phyloP scores from a whole-genome alignment of 2,888 invertebrate species.

The Dasysyrphus albostriatus region DNA sequence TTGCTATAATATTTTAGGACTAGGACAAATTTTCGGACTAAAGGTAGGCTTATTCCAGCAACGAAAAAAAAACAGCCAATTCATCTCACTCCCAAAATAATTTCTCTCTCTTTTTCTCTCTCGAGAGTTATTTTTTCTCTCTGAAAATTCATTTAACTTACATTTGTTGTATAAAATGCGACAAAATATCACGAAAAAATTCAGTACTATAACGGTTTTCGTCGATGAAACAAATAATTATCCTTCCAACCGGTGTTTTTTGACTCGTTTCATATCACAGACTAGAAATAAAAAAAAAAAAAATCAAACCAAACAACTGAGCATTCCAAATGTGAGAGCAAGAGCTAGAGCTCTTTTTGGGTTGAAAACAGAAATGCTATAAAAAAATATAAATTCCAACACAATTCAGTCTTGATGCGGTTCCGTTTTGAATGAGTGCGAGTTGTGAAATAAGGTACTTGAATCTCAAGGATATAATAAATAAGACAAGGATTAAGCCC shows the following conservation, averaged over 20 bases:
- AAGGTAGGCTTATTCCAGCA: slow-evolving; percentile 45
- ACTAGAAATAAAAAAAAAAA: background rate
- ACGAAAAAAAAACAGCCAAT: background rate
- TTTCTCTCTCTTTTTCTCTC: background rate
- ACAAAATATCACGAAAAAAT: slow-evolving; percentile 72
- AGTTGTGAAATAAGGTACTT: slow-evolving; percentile 2
- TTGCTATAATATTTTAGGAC: slow-evolving; percentile 54
- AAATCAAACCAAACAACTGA: background rate
- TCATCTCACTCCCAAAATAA: background rate
- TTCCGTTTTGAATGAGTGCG: slow-evolving; percentile 14
- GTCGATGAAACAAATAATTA: slow-evolving; percentile 68
- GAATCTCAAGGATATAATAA: background rate
- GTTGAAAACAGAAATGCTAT: slow-evolving; percentile 6
- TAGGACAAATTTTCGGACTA: slow-evolving; percentile 73
- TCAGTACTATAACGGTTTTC: slow-evolving; percentile 74
- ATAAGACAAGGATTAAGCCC: slow-evolving; percentile 7
- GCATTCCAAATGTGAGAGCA: background rate
- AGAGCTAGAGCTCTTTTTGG: background rate
- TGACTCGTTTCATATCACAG: slow-evolving; percentile 1
- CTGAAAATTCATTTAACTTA: slow-evolving; percentile 62
- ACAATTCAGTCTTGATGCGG: slow-evolving; percentile 27
- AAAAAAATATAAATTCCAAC: slow-evolving; percentile 2
- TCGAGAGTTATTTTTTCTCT: slow-evolving; percentile 10
- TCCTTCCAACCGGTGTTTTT: slow-evolving; percentile 59
- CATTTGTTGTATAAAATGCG: slow-evolving; percentile 76